Conservation (phyloP, 2,888 invertebrate species). For the Rhamnusium bicolor region DNA sequence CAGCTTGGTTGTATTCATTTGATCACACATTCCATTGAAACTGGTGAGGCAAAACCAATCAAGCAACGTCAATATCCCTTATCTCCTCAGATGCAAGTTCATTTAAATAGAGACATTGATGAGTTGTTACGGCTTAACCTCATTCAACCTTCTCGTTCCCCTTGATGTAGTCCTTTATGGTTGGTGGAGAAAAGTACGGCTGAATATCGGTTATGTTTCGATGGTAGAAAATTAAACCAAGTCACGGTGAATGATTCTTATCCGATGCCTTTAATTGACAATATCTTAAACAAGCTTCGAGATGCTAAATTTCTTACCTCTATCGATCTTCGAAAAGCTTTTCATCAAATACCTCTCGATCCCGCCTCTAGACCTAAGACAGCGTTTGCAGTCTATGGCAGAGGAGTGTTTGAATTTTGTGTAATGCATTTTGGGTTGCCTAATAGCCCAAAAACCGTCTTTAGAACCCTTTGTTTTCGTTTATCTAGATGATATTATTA, state of each 20-base stretch:
- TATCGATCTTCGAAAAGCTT: constrained; percentile 58
- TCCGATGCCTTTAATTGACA: constrained; percentile 57
- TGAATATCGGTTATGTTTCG: constrained; percentile 57
- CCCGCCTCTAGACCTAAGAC: neutral
- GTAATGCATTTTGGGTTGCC: neutral
- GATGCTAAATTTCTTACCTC: constrained; percentile 59
- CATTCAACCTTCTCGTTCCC: constrained; percentile 54
- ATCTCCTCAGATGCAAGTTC: too few species aligned
- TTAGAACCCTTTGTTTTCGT: neutral
- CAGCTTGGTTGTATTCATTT: neutral
- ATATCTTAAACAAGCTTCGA: constrained; percentile 57
- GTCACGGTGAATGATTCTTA: constrained; percentile 60
- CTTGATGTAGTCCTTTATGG: constrained; percentile 56
- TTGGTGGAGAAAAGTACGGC: constrained; percentile 55
- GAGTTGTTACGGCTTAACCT: constrained; percentile 41
- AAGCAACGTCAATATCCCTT: too few species aligned
- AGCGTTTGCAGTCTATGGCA: neutral
- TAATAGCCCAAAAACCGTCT: neutral
- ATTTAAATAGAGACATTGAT: constrained; percentile 33
- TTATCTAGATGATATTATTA: neutral
- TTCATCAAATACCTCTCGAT: constrained; percentile 55
- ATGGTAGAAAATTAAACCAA: constrained; percentile 59
- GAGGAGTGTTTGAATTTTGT: too few species aligned
- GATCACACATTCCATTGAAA: too few species aligned
- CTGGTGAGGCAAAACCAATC: too few species aligned